Conservation (phyloP, 2,113 vertebrate species). For the Pseudolaguvia tuberculata region DNA sequence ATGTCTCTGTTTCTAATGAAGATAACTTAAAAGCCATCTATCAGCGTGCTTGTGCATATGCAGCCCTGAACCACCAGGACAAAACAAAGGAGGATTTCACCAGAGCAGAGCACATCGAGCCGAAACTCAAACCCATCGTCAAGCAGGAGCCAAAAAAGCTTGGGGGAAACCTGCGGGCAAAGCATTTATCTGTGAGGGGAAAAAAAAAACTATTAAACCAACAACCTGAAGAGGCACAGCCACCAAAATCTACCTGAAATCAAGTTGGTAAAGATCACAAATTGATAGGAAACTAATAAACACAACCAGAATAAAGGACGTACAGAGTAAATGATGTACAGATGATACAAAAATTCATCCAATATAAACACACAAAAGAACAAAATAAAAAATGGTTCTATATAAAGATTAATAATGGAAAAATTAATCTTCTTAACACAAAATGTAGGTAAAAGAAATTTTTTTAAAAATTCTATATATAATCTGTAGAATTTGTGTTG, state of each 20-base stretch:
- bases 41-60: constrained; percentile 73
- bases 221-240: constrained; percentile 54
- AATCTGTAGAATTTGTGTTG: no score
- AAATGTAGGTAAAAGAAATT: no score
- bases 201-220: constrained; percentile 73
- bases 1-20: constrained; percentile 45
- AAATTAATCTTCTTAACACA: no score
- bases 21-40: constrained; percentile 78
- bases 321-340: no score
- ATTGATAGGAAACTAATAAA: constrained; percentile 26
- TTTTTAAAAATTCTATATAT: no score
- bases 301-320: not conserved
- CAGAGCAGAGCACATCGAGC: constrained; percentile 66
- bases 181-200: constrained; percentile 60
- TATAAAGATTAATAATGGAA: no score
- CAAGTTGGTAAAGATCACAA: not conserved
- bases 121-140: constrained; percentile 63
- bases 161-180: constrained; percentile 65
- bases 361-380: no score
- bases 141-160: constrained; percentile 71
- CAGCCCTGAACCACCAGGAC: constrained; percentile 69
- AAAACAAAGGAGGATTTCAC: constrained; percentile 67
- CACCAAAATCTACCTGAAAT: constrained; percentile 34
- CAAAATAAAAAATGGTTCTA: no score
- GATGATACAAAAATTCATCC: no score